Conservation (phyloP, 2,113 vertebrate species). For the Cyanoderma ruficeps region DNA sequence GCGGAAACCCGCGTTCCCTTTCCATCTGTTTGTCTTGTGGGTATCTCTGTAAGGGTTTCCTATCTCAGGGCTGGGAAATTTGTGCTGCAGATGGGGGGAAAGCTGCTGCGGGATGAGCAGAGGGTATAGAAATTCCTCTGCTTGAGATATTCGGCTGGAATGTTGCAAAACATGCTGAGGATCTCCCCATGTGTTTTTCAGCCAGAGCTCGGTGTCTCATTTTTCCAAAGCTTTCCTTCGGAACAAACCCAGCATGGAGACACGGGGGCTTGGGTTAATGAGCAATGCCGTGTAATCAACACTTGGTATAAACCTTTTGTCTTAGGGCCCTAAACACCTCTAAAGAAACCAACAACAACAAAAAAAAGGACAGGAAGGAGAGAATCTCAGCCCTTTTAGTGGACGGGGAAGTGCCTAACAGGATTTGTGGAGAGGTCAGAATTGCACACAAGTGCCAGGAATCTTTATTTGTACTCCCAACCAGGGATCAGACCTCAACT, state of each 20-base stretch:
- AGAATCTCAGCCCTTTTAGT: not conserved
- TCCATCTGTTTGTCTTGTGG: rapidly evolving
- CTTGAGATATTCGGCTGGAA: not conserved
- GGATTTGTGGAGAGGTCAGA: not conserved
- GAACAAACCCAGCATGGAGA: not conserved
- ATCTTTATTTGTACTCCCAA: not conserved
- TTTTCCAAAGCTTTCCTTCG: not conserved
- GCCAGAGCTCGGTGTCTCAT: rapidly evolving
- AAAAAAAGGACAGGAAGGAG: not conserved
- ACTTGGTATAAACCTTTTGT: not conserved
- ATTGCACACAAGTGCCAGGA: not conserved
- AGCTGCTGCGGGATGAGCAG: not conserved
- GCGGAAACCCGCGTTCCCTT: rapidly evolving
- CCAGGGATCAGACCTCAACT: not conserved
- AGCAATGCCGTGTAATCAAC: not conserved
- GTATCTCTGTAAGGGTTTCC: rapidly evolving
- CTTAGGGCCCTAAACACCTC: not conserved
- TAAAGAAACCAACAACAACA: not conserved
- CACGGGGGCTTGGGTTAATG: slow-evolving; percentile 8
- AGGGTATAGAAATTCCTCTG: not conserved
- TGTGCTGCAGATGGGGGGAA: not conserved
- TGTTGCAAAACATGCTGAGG: not conserved
- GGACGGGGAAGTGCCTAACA: not conserved
- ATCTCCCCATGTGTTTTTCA: not conserved
- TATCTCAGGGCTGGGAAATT: not conserved